Percentiles rank a stretch among this genome's conserved stretches.
Evolutionary conservation across 2,797 vertebrate genomes (phyloP).

Genomic region (Okamejei kenojei): DNA sequence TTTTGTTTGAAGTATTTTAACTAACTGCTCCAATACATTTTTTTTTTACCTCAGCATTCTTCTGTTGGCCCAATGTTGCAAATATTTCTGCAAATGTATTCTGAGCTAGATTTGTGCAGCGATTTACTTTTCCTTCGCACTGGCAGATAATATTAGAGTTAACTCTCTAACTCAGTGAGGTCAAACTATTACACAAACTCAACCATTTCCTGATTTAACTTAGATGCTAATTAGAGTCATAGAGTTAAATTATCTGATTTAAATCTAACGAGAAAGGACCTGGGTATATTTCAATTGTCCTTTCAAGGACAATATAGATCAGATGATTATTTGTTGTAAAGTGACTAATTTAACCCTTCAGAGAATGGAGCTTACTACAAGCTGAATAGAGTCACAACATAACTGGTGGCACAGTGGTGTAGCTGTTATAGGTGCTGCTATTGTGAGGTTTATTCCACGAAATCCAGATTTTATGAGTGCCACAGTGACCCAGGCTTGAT

Average conservation of each 20-base stretch:
- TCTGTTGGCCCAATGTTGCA: background rate
- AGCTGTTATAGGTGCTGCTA: too few species aligned
- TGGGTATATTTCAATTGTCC: background rate
- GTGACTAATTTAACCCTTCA: background rate
- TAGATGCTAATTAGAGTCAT: background rate
- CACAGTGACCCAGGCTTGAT: too few species aligned
- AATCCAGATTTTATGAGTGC: too few species aligned
- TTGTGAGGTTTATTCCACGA: too few species aligned
- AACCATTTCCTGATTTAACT: background rate
- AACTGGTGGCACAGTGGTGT: background rate
- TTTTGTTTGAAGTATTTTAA: background rate
- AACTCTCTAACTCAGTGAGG: background rate
- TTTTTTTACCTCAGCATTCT: background rate
- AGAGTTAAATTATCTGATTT: background rate
- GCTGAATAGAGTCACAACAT: background rate
- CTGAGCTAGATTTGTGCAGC: background rate
- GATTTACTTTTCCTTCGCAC: background rate
- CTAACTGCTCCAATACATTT: background rate
- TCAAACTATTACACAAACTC: background rate
- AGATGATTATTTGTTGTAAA: background rate
- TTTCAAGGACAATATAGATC: background rate
- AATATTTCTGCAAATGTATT: background rate
- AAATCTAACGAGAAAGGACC: background rate
- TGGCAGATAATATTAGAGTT: background rate
- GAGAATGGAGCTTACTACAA: background rate